Base-by-base conservation (phyloP, 30 jellyfish, hydroid and myxozoan genomes). In the Hydractinia symbiolongicarpus region DNA sequence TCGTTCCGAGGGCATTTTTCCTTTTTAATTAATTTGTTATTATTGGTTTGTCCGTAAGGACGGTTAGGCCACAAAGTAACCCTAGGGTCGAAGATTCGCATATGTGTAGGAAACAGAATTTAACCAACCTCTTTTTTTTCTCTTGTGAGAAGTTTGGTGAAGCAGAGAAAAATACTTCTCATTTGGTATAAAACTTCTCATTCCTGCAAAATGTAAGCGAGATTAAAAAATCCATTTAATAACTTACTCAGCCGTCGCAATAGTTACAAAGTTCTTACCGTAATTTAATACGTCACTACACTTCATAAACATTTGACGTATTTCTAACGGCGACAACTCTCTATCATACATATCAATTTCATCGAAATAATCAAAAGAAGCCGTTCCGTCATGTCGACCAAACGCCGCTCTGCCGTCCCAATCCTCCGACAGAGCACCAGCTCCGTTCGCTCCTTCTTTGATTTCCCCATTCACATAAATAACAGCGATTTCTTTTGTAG, bases 331-430 rank as follows among this genome's bases (percentile, higher is more conserved):
- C 40, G 87, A 84, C 50, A 89, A 81, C 85, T 89, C 96, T 53
- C 89, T 82, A 55, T 82, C 88, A 66, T 76, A 89, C 96, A 89
- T 89, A 57, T 78, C 89, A 56, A 89, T 84, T 55, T 89, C 96
- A 66, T 89, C 96, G 61, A 89, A 84, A 84, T 86, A 89, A 79
- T 89, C 96, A 54, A 60, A 89, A 50, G 88, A 61, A 6, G 94
- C 85, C 6, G 87, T 66, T 50, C 95, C 86, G 72, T 78, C 77
- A 80, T 89, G 96, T 62, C 80, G 81, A 40, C 96, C 96, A 67
- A 89, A 78, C 72, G 96, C 86, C 78, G 96, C 96, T 54, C 73
- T 89, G 44, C 96, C 94, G 82, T 84, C 96, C 96, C 96, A 89
- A 84, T 89, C 96, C 84, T 83, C 96, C 53, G 96, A 89, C 8